A percentile compares a stretch with the other conserved stretches of the same genome.
Evolutionary conservation across 1,140 invertebrate species (phyloP).

Genomic region (Octopus sinensis): DNA sequence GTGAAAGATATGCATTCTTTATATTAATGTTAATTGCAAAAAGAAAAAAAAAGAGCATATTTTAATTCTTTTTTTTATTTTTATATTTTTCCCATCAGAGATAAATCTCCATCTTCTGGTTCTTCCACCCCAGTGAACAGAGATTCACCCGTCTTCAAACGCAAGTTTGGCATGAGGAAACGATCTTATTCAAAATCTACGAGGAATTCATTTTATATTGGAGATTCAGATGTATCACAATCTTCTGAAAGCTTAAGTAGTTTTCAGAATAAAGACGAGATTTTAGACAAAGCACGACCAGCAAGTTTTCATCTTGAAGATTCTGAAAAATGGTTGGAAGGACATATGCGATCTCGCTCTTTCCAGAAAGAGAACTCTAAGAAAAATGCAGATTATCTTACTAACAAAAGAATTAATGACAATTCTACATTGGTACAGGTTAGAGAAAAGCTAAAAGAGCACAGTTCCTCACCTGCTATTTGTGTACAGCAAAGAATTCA

Average conservation of each 20-base stretch:
- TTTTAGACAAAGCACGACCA: not conserved
- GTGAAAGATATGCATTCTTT: too few species aligned
- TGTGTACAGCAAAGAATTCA: not conserved
- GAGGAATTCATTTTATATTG: not conserved
- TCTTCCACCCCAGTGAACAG: not conserved
- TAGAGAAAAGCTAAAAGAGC: not conserved
- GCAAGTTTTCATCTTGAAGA: not conserved
- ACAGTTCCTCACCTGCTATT: not conserved
- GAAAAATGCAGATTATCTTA: too few species aligned
- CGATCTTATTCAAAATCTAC: not conserved
- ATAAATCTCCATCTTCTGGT: not conserved
- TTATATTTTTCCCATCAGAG: not conserved
- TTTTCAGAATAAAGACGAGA: not conserved
- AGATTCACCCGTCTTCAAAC: not conserved
- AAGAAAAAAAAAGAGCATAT: not conserved
- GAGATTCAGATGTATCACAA: not conserved
- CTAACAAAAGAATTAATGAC: too few species aligned
- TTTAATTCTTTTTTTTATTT: not conserved
- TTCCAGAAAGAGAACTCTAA: too few species aligned
- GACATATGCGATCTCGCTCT: not conserved
- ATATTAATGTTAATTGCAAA: too few species aligned
- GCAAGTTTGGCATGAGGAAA: not conserved
- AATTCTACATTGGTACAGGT: too few species aligned
- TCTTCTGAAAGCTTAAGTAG: not conserved
- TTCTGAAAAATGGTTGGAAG: not conserved